Evolutionary conservation across 2,113 vertebrate genomes (phyloP), one percentile per base, ranked within the genome.

Genomic region (Sminthopsis crassicaudata): DNA sequence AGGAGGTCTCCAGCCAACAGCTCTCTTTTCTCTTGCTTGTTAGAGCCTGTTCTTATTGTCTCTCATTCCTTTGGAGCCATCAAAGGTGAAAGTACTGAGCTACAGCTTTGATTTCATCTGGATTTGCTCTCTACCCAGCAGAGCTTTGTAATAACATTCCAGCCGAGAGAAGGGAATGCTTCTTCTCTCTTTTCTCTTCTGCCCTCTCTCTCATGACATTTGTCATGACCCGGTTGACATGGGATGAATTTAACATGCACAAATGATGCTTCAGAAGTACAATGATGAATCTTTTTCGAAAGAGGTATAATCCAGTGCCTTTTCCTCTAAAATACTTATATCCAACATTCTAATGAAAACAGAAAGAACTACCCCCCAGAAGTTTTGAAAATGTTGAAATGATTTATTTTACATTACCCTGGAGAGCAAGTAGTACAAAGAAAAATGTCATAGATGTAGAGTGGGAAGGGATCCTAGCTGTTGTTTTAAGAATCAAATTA

Each of bases 21-120:
- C 57, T 97, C 57, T 95, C 92, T 91, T 96, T 95, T 94, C 90
- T 91, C 93, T 42, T 0, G 19, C 93, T 95, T 96, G 67, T 95
- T 95, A 93, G 90, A 26, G 2, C 16, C 90, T 89, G 26, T 91
- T n/a, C 94, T 95, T 97, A 94, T 91, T 92, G 90, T 90, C 67
- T 51, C 3, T 92, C 55, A 90, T 96, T 97, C 91, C 55, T 92
- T 95, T 60, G 57, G 91, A 93, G 91, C 90, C 54, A 84, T 95
- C 57, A 53, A 52, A 92, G 53, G 90, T 57, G 93, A 96, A 67
- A 96, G 91, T 94, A 95, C 84, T 96, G 95, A 92, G 67, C 97
- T 90, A 60, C 60, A 92, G 42, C 0, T 42, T 26, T 97, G 94
- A 95, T 91, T 89, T 96, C 52, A n/a, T 95, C 55, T 88, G 48